Base-by-base conservation (phyloP, 2,113 vertebrate genomes). In the Ctenodactylus gundi region DNA sequence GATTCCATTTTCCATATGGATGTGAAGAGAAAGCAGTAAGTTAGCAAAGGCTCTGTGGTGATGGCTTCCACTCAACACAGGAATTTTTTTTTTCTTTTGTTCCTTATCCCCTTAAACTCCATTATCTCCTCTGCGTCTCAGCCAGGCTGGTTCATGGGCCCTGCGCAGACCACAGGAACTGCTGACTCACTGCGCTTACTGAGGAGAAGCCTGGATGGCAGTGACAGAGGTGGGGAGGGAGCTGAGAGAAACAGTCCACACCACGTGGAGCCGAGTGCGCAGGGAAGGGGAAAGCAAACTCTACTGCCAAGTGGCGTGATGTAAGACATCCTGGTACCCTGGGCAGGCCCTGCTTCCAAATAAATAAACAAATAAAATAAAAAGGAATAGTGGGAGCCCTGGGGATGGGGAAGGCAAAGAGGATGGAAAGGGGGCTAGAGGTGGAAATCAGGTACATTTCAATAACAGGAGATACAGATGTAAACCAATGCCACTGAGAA, bases 241-340 rank as follows among this genome's bases (percentile, higher is more conserved):
- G 27, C 6, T 27, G 82, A 23, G 13, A 20, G 10, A 1, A 20
- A 55, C 4, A 25, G 34, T 1, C 27, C 17, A n/a, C n/a, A n/a
- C 51, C 65, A 20, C 17, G 14, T 12, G 51, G 46, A 39, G 29
- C n/a, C 41, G 17, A 12, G 34, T 31, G 10, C 23, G n/a, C 31
- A 11, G 60, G 18, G 57, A 57, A 75, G 25, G 58, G 55, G 39
- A 67, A 73, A 58, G 58, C 46, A 36, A 51, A 14, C 1, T 3
- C 21, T 17, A 51, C 0, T 58, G 39, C 5, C 3, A 29, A 23
- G 49, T 1, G 1, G 25, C 44, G 60, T 49, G 21, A 41, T 34
- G 67, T 75, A 78, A 14, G 13, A 6, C 20, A 57, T 46, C 27
- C 17, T 23, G 29, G 9, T 76, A 31, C 62, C 41, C 21, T 12